Conservation (phyloP, 2,797 vertebrate species). For the Anguilla pacifica region DNA sequence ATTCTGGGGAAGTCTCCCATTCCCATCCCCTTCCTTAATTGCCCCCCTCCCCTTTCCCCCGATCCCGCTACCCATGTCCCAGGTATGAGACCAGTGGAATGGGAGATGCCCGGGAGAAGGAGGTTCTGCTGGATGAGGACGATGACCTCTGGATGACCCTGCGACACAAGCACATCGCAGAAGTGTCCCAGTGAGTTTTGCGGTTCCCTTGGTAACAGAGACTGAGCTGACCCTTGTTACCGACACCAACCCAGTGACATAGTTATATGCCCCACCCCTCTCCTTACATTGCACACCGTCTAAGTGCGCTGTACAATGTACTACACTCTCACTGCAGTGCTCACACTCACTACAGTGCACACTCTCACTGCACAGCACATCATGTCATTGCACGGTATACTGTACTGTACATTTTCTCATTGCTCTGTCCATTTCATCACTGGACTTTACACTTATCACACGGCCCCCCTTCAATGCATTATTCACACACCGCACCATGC, state of each 20-base stretch:
- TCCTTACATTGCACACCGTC: neutral
- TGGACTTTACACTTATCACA: neutral
- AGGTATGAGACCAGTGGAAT: constrained; percentile 97
- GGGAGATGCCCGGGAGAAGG: constrained; percentile 87
- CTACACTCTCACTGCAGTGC: neutral
- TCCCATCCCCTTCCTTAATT: neutral
- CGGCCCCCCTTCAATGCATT: neutral
- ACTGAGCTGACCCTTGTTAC: neutral
- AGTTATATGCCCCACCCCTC: neutral
- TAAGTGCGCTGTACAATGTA: neutral
- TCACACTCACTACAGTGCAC: neutral
- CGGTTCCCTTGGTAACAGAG: neutral
- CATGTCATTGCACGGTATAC: neutral
- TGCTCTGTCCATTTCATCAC: neutral
- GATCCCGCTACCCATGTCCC: neutral
- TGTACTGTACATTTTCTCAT: neutral
- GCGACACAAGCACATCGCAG: constrained; percentile 96
- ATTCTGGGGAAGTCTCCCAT: neutral
- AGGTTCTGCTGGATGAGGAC: constrained; percentile 92
- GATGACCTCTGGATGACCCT: constrained; percentile 92
- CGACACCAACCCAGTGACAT: neutral
- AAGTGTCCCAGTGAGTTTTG: constrained; percentile 92
- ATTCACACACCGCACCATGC: neutral
- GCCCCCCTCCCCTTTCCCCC: neutral
- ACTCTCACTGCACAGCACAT: neutral